These are phyloP conservation scores for Sphaeridia pumilis DNA, from an alignment of 2,888 invertebrate genomes.

Conservation along the genomic window DNA sequence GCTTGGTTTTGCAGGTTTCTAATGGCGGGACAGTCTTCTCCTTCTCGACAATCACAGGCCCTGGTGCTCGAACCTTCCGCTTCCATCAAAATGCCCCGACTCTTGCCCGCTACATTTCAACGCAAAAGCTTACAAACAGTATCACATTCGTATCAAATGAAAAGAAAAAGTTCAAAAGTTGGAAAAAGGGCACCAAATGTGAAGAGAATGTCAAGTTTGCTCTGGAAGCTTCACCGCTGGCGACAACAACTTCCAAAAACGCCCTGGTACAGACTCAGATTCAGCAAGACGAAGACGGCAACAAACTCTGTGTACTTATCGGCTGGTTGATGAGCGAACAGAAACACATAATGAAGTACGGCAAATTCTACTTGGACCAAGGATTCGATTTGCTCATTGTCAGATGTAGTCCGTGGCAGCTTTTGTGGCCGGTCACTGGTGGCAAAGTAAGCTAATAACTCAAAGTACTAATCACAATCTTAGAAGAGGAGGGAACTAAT, in stretches of 20 bases:
- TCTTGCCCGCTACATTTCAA: not conserved
- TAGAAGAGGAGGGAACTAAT: not conserved
- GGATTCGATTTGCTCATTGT: slow-evolving; percentile 76
- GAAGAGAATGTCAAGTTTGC: not conserved
- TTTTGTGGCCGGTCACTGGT: slow-evolving; percentile 71
- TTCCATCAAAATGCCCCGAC: too few species aligned
- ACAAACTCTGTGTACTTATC: slow-evolving; percentile 67
- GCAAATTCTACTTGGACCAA: slow-evolving; percentile 60
- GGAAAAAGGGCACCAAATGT: not conserved
- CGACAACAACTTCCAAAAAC: not conserved
- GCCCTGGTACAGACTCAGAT: too few species aligned
- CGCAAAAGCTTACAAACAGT: slow-evolving; percentile 5
- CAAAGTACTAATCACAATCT: not conserved
- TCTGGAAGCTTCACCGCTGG: not conserved
- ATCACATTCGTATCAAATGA: slow-evolving; percentile 1
- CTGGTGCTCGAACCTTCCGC: too few species aligned
- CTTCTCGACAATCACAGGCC: too few species aligned
- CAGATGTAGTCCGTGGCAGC: slow-evolving; percentile 66
- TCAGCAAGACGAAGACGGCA: not conserved
- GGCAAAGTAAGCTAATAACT: slow-evolving; percentile 49
- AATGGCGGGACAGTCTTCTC: not conserved
- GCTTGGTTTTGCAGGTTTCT: not conserved
- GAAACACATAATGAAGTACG: slow-evolving; percentile 72
- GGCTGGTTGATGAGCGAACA: slow-evolving; percentile 74
- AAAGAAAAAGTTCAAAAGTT: not conserved